Evolutionary conservation across 2,113 vertebrate genomes (phyloP).

Genomic region (Daubentonia madagascariensis): DNA sequence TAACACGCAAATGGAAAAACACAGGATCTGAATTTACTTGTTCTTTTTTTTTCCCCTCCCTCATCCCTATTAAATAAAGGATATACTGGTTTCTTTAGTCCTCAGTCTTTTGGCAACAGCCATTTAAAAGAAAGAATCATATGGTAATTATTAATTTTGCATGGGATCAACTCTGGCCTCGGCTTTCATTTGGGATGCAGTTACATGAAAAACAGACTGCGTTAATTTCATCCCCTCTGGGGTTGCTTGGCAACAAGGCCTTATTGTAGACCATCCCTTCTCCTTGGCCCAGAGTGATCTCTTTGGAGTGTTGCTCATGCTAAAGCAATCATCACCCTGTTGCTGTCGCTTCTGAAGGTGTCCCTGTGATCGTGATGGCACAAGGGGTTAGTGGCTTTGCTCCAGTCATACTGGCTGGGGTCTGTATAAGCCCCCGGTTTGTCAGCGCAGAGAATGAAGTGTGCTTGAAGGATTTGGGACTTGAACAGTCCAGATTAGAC

Average conservation of each 20-base stretch:
- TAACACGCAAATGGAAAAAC: constrained; percentile 50
- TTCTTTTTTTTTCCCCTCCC: neutral
- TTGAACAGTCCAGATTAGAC: neutral
- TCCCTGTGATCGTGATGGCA: neutral
- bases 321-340: constrained; percentile 36
- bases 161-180: constrained; percentile 65
- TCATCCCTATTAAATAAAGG: constrained; percentile 30
- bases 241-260: constrained; percentile 74
- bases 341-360: constrained; percentile 19
- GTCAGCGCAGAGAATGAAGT: neutral
- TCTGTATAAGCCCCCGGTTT: neutral
- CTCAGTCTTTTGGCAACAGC: constrained; percentile 39
- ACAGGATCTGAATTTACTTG: neutral
- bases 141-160: constrained; percentile 75
- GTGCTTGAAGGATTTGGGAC: neutral
- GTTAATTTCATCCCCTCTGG: constrained; percentile 72
- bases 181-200: constrained; percentile 69
- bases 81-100: constrained; percentile 41
- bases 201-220: constrained; percentile 74
- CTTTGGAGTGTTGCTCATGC: constrained; percentile 15
- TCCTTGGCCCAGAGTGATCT: constrained; percentile 61
- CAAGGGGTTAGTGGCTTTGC: neutral
- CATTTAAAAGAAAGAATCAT: constrained; percentile 61
- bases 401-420: neutral
- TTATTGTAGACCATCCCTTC: constrained; percentile 56